Conservation (phyloP, 2,797 vertebrate genomes). For the Eulemur rubriventer region DNA sequence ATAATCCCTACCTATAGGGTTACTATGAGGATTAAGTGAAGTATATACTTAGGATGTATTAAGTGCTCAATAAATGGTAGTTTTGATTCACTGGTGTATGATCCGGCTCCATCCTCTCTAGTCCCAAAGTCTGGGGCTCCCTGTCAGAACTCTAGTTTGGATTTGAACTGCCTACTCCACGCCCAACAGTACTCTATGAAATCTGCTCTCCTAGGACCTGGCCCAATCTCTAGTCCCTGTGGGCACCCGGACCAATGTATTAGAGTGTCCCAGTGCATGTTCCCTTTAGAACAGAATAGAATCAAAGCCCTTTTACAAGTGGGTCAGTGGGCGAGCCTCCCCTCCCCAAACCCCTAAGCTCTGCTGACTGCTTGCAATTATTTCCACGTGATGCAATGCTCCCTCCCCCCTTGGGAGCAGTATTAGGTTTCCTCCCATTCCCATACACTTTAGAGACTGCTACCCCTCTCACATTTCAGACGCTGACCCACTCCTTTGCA, state of each 20-base stretch:
- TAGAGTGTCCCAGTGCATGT: neutral
- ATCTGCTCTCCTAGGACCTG: neutral
- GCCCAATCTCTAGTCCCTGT: neutral
- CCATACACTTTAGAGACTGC: constrained; percentile 83
- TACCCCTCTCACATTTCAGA: constrained; percentile 85
- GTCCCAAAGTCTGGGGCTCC: neutral
- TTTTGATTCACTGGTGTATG: neutral
- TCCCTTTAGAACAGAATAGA: neutral
- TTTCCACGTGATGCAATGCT: constrained; percentile 83
- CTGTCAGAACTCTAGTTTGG: neutral
- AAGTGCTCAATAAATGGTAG: neutral
- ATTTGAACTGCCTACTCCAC: neutral
- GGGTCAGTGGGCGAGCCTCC: constrained; percentile 78
- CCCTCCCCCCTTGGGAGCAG: constrained; percentile 78
- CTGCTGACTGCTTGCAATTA: constrained; percentile 80
- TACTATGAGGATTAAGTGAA: neutral
- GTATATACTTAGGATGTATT: neutral
- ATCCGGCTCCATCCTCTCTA: neutral
- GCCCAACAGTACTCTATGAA: neutral
- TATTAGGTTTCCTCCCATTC: constrained; percentile 84
- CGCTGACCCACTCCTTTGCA: constrained; percentile 82
- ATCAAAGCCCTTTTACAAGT: constrained; percentile 33
- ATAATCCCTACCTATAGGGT: neutral
- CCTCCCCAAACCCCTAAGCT: constrained; percentile 69
- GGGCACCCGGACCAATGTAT: neutral